Conservation (phyloP, 1,140 invertebrate species). For the Acyrthosiphon pisum region DNA sequence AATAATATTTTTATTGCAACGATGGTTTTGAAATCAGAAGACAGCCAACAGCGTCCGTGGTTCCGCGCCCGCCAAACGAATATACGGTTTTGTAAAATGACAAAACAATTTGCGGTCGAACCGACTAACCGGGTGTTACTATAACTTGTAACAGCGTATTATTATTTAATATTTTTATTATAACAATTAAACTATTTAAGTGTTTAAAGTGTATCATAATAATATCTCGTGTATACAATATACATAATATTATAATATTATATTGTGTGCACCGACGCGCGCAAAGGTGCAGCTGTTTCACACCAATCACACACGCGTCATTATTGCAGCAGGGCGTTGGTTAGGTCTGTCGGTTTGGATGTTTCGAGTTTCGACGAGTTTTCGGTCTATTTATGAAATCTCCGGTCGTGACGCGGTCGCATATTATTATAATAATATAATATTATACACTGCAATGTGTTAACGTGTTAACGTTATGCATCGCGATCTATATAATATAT, state of each 20-base stretch:
- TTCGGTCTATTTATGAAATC: constrained; percentile 35
- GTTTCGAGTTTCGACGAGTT: neutral
- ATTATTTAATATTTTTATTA: neutral
- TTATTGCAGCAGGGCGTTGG: neutral
- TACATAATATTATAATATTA: too few species aligned
- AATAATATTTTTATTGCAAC: neutral
- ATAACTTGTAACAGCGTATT: too few species aligned
- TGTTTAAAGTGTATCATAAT: neutral
- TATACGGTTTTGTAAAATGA: neutral
- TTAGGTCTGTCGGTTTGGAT: neutral
- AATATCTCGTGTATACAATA: neutral
- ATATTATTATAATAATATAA: neutral
- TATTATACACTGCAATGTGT: neutral
- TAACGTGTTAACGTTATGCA: too few species aligned
- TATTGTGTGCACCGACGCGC: neutral
- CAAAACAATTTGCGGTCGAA: neutral
- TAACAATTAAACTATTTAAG: neutral
- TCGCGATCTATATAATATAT: neutral
- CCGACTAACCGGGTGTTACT: too few species aligned
- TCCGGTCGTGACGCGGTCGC: neutral
- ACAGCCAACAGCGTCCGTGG: too few species aligned
- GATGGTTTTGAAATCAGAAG: neutral
- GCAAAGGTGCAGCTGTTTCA: neutral
- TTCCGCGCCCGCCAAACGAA: neutral
- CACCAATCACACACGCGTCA: neutral